Percentiles rank a stretch among this genome's conserved stretches.
These are phyloP conservation scores for Perodicticus potto DNA, from an alignment of 2,797 vertebrate genomes.

Conservation along the genomic window DNA sequence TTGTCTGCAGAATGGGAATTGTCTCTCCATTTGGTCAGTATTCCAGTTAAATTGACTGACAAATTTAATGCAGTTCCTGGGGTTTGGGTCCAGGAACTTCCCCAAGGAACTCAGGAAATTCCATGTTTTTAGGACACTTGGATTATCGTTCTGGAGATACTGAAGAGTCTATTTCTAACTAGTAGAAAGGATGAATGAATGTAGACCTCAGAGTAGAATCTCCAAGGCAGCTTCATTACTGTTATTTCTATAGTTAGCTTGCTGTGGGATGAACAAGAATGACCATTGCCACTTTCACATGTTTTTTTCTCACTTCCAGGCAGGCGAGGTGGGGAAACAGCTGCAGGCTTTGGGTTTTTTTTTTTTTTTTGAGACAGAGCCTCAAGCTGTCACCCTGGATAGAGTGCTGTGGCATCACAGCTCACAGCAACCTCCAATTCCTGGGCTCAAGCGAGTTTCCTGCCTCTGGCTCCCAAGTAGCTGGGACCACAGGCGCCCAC, in stretches of 20 bases:
- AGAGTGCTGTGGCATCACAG: too few relatives aligned
- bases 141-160: background rate
- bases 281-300: background rate
- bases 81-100: background rate
- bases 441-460: too few relatives aligned
- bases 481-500: too few relatives aligned
- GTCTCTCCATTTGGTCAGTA: background rate
- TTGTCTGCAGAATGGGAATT: background rate
- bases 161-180: background rate
- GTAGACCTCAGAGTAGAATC: background rate
- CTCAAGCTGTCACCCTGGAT: too few relatives aligned
- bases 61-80: background rate
- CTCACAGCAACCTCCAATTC: too few relatives aligned
- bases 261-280: background rate
- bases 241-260: background rate
- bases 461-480: too few relatives aligned
- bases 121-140: background rate
- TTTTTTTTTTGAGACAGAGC: too few relatives aligned
- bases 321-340: background rate
- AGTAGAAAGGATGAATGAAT: background rate
- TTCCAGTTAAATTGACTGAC: background rate
- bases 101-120: background rate
- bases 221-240: background rate
- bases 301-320: background rate
- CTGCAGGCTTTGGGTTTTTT: background rate